These are phyloP conservation scores for Camponotus floridanus DNA, from an alignment of 1,140 invertebrate species.

Conservation along the genomic window DNA sequence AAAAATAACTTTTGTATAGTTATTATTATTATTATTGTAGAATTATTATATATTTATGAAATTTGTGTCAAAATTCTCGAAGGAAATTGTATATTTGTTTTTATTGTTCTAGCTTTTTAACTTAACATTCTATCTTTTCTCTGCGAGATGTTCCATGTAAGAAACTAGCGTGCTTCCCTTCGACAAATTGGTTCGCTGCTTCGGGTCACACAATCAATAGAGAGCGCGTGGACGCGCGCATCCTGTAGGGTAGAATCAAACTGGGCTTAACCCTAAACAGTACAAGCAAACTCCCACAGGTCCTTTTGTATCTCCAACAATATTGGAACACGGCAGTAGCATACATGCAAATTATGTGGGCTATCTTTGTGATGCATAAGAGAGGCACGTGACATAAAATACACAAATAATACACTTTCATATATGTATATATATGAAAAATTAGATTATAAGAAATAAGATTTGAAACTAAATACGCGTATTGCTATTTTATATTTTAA, in stretches of 20 bases:
- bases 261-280: constrained; percentile 48
- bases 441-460: neutral
- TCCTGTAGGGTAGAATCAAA: constrained; percentile 73
- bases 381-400: neutral
- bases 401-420: neutral
- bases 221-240: constrained; percentile 73
- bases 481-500: neutral
- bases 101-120: neutral
- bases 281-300: neutral
- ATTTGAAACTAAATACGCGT: neutral
- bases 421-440: neutral
- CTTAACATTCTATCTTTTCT: neutral
- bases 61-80: neutral
- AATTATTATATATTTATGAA: too few species aligned
- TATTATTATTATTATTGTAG: too few species aligned
- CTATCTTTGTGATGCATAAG: constrained; percentile 4
- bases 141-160: constrained; percentile 23
- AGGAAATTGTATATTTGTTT: neutral
- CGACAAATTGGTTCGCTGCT: constrained; percentile 73
- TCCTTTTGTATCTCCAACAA: constrained; percentile 11
- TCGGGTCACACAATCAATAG: constrained; percentile 76
- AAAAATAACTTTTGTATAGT: too few species aligned
- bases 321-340: constrained; percentile 9
- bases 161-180: constrained; percentile 62
- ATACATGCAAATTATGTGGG: constrained; percentile 22